Evolutionary conservation across 1,140 invertebrate genomes (phyloP).

Genomic region (Heterodera carotae): DNA sequence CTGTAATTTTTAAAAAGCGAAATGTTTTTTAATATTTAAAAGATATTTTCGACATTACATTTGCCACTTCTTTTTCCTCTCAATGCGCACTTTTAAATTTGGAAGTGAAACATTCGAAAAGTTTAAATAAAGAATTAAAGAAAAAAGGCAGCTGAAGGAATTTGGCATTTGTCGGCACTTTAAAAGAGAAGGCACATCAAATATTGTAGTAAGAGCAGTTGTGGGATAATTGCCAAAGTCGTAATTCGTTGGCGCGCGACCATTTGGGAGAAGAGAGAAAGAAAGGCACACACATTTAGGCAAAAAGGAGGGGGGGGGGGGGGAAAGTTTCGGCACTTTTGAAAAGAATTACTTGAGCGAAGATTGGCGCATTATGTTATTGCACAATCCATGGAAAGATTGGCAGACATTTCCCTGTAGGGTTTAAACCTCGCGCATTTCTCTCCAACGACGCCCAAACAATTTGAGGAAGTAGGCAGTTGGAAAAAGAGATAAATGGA

Average conservation of each 20-base stretch:
- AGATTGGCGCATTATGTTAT: conserved; percentile 1
- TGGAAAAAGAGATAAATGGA: not conserved
- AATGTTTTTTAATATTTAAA: not conserved
- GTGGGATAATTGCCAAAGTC: conserved; percentile 1
- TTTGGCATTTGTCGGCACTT: not conserved
- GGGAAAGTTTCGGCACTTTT: not conserved
- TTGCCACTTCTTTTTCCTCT: too few species aligned
- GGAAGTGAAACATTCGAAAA: too few species aligned
- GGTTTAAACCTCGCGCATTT: not conserved
- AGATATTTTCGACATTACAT: too few species aligned
- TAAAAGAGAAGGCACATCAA: not conserved
- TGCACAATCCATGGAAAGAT: not conserved
- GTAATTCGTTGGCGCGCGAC: not conserved
- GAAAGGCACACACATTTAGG: not conserved
- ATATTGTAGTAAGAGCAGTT: too few species aligned
- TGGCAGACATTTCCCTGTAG: too few species aligned
- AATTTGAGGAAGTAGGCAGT: not conserved
- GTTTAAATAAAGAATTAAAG: too few species aligned
- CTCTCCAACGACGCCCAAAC: too few species aligned
- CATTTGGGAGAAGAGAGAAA: not conserved
- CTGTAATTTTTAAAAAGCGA: not conserved
- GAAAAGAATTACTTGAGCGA: not conserved
- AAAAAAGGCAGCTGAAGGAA: not conserved
- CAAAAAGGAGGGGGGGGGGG: too few species aligned
- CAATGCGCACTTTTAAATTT: too few species aligned